Evolutionary conservation across 2,797 vertebrate genomes (phyloP), one percentile per base, ranked within the genome.

Genomic region (Carcharodon carcharias): DNA sequence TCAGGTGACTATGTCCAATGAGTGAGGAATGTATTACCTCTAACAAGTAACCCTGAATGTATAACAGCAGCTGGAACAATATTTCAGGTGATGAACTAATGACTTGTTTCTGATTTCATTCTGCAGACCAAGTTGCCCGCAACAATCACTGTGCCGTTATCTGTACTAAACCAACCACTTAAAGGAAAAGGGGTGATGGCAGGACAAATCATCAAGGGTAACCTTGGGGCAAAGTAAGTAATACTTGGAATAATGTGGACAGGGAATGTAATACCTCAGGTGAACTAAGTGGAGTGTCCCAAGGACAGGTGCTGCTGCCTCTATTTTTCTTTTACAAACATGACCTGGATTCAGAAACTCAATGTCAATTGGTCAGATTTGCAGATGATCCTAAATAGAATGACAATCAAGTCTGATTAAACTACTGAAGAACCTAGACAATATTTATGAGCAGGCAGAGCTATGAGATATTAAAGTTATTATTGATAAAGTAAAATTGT

Each of bases 161-260:
- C 99, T 18, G 99, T 99, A 96, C 99, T 99, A 96, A 99, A 98
- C 97, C 99, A 99, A 96, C 99, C 99, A 0, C 98, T 99, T 98
- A 99, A 99, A 97, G 99, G 98, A 97, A 99, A 99, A 97, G 98
- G 98, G 0, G 98, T 99, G 96, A 98, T 99, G 97, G 98, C 99
- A n/a, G 98, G 99, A 11, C 99, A 99, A 23, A 98, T 99, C 96
- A 98, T 99, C 96, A 99, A 99, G 97, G 99, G 99, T 97, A 99
- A 98, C 97, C 98, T 99, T 0, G 99, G 99, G 7, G 98, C 99
- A 97, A 99, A 99, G 99, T 99, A 96, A 98, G 99, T 98, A 96
- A 96, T 96, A 61, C 3, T 18, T 14, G 54, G 87, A 4, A 21
- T 63, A 12, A 6, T 16, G 5, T 92, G 58, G 12, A 3, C 31